Evolutionary conservation across 2,113 vertebrate genomes (phyloP).

Genomic region (Gopherus evgoodei): DNA sequence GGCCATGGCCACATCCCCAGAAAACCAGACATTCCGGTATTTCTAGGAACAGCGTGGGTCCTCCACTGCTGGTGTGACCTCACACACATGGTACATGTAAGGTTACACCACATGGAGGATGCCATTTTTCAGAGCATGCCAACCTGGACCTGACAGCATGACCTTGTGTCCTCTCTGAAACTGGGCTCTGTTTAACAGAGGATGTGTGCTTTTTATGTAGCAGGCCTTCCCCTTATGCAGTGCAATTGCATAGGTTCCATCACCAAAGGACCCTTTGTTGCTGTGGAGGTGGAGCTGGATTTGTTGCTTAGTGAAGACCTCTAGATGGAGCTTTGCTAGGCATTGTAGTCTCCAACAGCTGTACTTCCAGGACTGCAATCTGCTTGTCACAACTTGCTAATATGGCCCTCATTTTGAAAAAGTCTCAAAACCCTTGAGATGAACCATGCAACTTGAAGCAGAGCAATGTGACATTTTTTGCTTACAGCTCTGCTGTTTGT

Average conservation of each 20-base stretch:
- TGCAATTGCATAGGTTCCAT: not conserved
- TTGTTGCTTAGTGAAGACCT: not conserved
- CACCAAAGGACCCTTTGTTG: fast-evolving
- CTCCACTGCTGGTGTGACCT: not conserved
- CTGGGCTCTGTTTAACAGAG: not conserved
- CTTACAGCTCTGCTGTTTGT: not conserved
- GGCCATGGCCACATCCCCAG: not conserved
- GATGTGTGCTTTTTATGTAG: not conserved
- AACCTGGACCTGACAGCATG: not conserved
- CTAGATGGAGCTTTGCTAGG: not conserved
- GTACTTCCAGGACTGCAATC: not conserved
- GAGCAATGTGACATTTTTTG: not conserved
- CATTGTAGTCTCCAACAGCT: not conserved
- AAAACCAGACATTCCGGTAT: not conserved
- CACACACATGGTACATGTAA: not conserved
- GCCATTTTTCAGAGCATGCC: not conserved
- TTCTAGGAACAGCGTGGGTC: not conserved
- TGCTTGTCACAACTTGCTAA: not conserved
- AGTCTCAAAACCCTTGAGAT: not conserved
- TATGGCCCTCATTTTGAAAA: not conserved
- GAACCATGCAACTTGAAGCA: not conserved
- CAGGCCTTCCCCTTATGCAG: fast-evolving
- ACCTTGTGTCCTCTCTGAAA: not conserved
- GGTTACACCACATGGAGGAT: not conserved
- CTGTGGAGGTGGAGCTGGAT: not conserved